phyloP scores from a whole-genome alignment of 2,888 invertebrate genomes.

The Sicus ferrugineus region DNA sequence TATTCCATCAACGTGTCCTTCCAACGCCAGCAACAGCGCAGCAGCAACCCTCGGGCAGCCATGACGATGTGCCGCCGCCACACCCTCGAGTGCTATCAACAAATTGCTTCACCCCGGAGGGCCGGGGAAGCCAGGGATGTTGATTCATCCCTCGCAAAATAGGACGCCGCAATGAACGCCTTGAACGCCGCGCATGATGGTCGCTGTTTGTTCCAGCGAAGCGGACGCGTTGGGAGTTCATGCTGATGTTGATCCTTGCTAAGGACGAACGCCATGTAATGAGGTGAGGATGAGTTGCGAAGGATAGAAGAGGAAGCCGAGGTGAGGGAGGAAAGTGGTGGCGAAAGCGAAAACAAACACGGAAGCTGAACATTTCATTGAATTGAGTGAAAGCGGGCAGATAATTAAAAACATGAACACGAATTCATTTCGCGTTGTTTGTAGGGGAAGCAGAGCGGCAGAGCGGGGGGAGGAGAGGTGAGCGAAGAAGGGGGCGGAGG shows the following conservation, averaged over 20 bases:
- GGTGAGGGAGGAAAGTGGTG: neutral
- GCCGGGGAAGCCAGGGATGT: neutral
- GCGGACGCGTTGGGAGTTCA: neutral
- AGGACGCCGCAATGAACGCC: too few relatives aligned
- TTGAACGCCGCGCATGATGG: neutral
- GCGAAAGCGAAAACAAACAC: neutral
- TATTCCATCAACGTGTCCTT: neutral
- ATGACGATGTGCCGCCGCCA: slow-evolving; percentile 37
- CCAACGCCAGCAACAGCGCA: neutral
- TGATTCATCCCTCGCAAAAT: slow-evolving; percentile 18
- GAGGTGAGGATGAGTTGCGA: slow-evolving; percentile 14
- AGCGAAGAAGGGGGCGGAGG: neutral
- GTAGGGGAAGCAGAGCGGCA: neutral
- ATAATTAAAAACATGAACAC: slow-evolving; percentile 52
- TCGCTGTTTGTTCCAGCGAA: neutral
- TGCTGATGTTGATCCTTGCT: slow-evolving; percentile 23
- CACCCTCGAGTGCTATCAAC: slow-evolving; percentile 58
- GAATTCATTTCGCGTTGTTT: slow-evolving; percentile 44
- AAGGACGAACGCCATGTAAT: slow-evolving; percentile 22
- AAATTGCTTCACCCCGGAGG: slow-evolving; percentile 46
- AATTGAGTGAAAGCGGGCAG: slow-evolving; percentile 46
- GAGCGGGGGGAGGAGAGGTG: too few relatives aligned
- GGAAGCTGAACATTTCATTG: slow-evolving; percentile 46
- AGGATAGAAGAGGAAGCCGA: neutral
- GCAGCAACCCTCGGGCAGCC: neutral